These are phyloP conservation scores for Bubalus kerabau DNA, from an alignment of 2,113 vertebrate genomes.

Conservation along the genomic window DNA sequence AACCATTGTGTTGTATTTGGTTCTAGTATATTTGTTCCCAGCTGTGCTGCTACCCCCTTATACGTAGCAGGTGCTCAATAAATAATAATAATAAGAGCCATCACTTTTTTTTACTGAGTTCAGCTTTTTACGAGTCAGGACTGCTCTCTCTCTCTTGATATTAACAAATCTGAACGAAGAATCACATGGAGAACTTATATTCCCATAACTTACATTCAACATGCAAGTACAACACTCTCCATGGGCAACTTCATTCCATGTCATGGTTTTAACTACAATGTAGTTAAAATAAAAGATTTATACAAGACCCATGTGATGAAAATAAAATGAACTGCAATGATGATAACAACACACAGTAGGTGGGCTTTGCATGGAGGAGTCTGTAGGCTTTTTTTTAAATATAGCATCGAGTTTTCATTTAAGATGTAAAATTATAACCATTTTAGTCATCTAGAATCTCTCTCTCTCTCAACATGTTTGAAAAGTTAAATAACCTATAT, in stretches of 20 bases:
- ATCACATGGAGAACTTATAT: neutral
- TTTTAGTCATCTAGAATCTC: neutral
- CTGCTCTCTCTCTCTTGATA: neutral
- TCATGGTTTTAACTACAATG: neutral
- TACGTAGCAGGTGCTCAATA: neutral
- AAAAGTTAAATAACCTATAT: neutral
- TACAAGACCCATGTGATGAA: neutral
- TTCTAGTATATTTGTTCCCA: neutral
- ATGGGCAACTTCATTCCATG: neutral
- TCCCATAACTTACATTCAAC: neutral
- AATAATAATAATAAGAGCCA: neutral
- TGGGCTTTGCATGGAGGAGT: neutral
- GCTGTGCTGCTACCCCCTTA: neutral
- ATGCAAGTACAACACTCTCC: neutral
- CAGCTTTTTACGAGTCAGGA: neutral
- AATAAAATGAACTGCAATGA: neutral
- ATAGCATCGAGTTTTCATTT: neutral
- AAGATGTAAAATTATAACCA: neutral
- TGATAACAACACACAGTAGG: neutral
- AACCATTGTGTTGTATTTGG: neutral
- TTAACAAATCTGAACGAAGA: neutral
- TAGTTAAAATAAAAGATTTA: slow-evolving; percentile 7
- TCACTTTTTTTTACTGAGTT: neutral
- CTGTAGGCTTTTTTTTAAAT: neutral
- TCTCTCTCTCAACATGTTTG: neutral